These are phyloP conservation scores for Zosterops borbonicus DNA, from an alignment of 2,113 vertebrate species.

Conservation along the genomic window DNA sequence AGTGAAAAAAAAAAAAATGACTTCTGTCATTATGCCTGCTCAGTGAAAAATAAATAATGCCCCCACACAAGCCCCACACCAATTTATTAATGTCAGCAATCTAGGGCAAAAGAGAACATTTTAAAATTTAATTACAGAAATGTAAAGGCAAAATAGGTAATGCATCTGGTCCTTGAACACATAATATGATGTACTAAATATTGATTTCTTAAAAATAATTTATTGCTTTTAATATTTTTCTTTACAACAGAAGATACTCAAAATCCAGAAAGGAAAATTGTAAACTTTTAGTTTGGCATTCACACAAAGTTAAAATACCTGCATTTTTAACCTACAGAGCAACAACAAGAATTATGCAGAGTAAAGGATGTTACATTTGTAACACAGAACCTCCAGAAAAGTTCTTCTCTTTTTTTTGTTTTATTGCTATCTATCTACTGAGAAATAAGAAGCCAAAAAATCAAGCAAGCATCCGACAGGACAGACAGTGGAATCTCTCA, in stretches of 20 bases:
- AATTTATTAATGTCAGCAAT: conserved; percentile 74
- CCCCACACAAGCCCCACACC: conserved; percentile 3
- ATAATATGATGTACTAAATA: conserved; percentile 96
- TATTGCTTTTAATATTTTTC: conserved; percentile 97
- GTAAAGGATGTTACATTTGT: conserved; percentile 80
- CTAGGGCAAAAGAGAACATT: conserved; percentile 73
- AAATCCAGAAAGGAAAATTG: conserved; percentile 94
- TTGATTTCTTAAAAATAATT: conserved; percentile 99
- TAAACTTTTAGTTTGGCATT: conserved; percentile 99
- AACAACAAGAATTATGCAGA: conserved; percentile 82
- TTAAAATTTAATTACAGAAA: conserved; percentile 78
- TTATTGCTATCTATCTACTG: conserved; percentile 97
- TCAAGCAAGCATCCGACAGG: conserved; percentile 77
- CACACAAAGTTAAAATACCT: conserved; percentile 92
- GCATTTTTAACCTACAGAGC: conserved; percentile 83
- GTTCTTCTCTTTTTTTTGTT: conserved; percentile 67
- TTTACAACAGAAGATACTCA: conserved; percentile 96
- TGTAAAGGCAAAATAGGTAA: conserved; percentile 90
- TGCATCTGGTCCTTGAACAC: conserved; percentile 89
- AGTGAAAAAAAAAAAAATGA: conserved; percentile 55
- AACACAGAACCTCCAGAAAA: conserved; percentile 87
- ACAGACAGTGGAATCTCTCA: conserved; percentile 79
- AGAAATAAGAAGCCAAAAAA: conserved; percentile 81
- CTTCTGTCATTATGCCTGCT: conserved; percentile 56
- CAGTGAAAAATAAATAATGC: conserved; percentile 56